phyloP scores from a whole-genome alignment of 2,113 vertebrate genomes.

The Pituophis catenifer region DNA sequence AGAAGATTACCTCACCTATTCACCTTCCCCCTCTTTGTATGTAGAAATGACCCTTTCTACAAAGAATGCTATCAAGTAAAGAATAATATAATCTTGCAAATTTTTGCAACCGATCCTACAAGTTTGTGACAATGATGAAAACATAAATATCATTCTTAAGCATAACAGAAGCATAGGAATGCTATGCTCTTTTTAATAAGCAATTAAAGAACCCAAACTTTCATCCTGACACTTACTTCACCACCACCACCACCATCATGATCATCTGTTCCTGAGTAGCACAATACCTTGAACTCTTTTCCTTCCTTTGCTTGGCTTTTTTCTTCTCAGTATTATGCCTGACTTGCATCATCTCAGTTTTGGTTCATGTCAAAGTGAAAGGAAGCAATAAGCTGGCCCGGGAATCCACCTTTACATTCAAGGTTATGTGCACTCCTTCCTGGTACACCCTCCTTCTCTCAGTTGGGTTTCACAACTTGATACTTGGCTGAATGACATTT shows the following conservation, averaged over 20 bases:
- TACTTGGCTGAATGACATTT: rapidly evolving
- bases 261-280: rapidly evolving
- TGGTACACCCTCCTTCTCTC: background rate
- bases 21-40: background rate
- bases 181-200: background rate
- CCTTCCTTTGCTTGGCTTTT: background rate
- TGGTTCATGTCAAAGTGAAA: background rate
- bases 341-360: background rate
- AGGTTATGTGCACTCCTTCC: background rate
- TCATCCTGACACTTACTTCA: background rate
- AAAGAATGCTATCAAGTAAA: background rate
- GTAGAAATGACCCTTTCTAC: background rate
- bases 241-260: background rate
- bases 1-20: background rate
- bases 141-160: background rate
- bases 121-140: background rate
- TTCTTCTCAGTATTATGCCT: background rate
- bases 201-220: background rate
- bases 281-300: rapidly evolving
- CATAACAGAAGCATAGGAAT: background rate
- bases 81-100: background rate
- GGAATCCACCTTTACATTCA: background rate
- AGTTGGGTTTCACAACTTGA: background rate
- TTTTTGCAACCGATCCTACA: background rate
- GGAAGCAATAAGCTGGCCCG: background rate